Conservation (phyloP, 1,140 invertebrate species). For the Achroia grisella region DNA sequence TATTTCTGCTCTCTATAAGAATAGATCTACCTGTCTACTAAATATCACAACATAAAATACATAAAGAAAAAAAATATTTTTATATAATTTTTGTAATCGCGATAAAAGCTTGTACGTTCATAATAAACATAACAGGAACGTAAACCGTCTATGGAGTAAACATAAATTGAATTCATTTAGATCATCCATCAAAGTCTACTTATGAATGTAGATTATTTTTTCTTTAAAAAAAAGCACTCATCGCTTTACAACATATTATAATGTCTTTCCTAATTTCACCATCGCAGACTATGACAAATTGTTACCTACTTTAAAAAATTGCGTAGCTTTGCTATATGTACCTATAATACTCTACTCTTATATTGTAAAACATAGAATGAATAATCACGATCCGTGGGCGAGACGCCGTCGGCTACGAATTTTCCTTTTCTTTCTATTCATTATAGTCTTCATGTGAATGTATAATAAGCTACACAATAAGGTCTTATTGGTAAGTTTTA, state of each 20-base stretch:
- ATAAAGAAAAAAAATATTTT: not conserved
- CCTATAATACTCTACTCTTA: not conserved
- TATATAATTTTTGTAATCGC: conserved; percentile 6
- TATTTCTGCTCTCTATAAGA: too few species aligned
- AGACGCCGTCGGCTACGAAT: too few species aligned
- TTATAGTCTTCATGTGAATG: not conserved
- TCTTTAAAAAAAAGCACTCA: conserved; percentile 18
- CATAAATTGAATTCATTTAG: conserved; percentile 27
- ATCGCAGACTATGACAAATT: conserved; percentile 16
- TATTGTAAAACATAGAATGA: too few species aligned
- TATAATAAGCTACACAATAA: too few species aligned
- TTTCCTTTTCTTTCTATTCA: too few species aligned
- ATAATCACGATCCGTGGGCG: too few species aligned
- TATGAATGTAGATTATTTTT: conserved; percentile 17
- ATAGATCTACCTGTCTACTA: too few species aligned
- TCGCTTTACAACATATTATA: conserved; percentile 21
- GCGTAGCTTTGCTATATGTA: not conserved
- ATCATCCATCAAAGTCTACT: conserved; percentile 28
- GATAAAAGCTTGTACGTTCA: conserved; percentile 9
- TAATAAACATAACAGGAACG: conserved; percentile 2
- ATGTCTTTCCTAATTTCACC: conserved; percentile 19
- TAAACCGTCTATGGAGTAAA: conserved; percentile 11
- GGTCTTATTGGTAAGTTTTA: too few species aligned
- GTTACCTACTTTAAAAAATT: conserved; percentile 4
- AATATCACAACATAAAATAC: too few species aligned